A percentile compares a stretch with the other conserved stretches of the same genome.
phyloP scores from a whole-genome alignment of 2,888 invertebrate genomes.

The Exephanes ischioxanthus region DNA sequence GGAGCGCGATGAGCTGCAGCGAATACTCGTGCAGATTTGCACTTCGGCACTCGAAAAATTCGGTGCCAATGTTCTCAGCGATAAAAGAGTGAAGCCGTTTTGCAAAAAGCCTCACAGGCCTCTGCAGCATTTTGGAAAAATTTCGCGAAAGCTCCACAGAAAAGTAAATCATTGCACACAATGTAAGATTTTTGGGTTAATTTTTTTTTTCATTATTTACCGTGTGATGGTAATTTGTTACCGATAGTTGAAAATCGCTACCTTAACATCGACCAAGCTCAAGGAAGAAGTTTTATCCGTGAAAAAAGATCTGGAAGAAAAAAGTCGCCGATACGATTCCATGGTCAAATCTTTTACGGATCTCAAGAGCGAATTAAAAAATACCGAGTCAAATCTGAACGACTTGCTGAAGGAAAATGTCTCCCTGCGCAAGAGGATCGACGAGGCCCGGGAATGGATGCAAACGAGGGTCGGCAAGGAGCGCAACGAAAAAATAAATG shows the following conservation, averaged over 20 bases:
- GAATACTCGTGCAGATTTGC: conserved; percentile 72
- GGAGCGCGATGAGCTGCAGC: conserved; percentile 72
- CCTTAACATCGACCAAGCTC: conserved; percentile 66
- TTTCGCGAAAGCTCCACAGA: conserved; percentile 66
- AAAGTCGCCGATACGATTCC: conserved; percentile 68
- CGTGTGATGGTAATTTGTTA: not conserved
- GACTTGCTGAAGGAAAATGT: conserved; percentile 73
- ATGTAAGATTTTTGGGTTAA: not conserved
- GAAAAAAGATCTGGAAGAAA: conserved; percentile 64
- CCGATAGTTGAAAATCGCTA: conserved; percentile 67
- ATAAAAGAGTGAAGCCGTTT: conserved; percentile 13
- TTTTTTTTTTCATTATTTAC: not conserved
- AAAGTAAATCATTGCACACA: conserved; percentile 67
- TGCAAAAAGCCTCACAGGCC: conserved; percentile 50
- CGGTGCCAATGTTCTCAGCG: conserved; percentile 50
- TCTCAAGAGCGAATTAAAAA: conserved; percentile 72
- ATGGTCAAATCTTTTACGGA: conserved; percentile 68
- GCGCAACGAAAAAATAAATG: conserved; percentile 69
- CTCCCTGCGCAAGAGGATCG: conserved; percentile 72
- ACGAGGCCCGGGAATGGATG: conserved; percentile 73
- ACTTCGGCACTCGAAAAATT: conserved; percentile 73
- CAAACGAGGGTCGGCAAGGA: conserved; percentile 68
- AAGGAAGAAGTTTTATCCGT: conserved; percentile 67
- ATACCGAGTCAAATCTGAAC: conserved; percentile 70
- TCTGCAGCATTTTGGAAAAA: conserved; percentile 62